Evolutionary conservation across 2,113 vertebrate species (phyloP).

Genomic region (Lepus timidus): DNA sequence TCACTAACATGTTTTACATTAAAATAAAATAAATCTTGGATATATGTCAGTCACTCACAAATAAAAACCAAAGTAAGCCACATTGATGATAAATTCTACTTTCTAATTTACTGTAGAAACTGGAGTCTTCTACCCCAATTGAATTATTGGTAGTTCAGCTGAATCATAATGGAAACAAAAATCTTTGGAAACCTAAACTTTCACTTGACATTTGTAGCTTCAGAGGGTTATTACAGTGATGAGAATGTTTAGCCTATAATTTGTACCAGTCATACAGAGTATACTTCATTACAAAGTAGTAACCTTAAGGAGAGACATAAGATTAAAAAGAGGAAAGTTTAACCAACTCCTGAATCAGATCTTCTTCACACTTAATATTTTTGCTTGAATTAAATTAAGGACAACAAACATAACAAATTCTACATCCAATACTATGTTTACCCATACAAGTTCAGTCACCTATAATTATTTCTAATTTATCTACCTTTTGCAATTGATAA

Average conservation of each 20-base stretch:
- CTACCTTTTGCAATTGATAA: neutral
- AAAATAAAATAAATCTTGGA: constrained; percentile 24
- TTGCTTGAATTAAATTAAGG: constrained; percentile 25
- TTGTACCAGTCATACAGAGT: neutral
- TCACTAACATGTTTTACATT: neutral
- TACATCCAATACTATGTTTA: neutral
- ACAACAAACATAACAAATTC: neutral
- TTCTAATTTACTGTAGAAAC: constrained; percentile 1
- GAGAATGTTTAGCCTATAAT: neutral
- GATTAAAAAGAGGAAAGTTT: neutral
- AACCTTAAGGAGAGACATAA: neutral
- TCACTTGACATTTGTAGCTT: neutral
- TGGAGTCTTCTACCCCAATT: neutral
- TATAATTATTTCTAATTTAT: constrained; percentile 26
- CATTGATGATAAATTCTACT: constrained; percentile 2
- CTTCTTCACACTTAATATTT: constrained; percentile 14
- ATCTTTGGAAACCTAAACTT: neutral
- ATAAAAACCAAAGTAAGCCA: constrained; percentile 33
- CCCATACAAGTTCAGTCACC: neutral
- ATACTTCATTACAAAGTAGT: neutral
- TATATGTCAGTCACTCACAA: neutral
- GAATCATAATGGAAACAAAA: neutral
- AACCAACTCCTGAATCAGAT: constrained; percentile 10
- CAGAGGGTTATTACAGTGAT: neutral
- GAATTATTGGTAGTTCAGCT: neutral